Conservation (phyloP, 2,888 invertebrate genomes). For the Acheta domesticus region DNA sequence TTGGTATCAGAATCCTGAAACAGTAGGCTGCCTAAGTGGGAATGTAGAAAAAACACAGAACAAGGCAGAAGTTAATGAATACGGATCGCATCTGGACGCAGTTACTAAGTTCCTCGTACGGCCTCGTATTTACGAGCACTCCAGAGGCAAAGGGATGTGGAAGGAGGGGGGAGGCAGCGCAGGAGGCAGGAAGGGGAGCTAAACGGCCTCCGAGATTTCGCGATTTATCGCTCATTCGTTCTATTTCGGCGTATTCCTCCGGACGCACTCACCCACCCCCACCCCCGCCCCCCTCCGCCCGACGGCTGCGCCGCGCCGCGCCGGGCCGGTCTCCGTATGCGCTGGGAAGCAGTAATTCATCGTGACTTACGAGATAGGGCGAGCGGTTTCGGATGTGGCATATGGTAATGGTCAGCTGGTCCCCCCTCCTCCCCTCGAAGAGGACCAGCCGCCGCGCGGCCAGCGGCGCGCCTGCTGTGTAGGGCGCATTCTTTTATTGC, state of each 20-base stretch:
- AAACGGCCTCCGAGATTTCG: not conserved
- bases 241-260: not conserved
- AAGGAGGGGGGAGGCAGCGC: not conserved
- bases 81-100: no score
- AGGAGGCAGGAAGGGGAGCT: not conserved
- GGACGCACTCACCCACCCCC: not conserved
- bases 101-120: no score
- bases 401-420: not conserved
- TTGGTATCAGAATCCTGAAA: no score
- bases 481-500: constrained; percentile 10
- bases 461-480: not conserved
- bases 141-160: not conserved
- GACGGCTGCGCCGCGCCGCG: no score
- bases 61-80: no score
- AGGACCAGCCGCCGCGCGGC: not conserved
- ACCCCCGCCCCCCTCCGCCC: no score
- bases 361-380: constrained; percentile 18
- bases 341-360: constrained; percentile 1
- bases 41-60: no score
- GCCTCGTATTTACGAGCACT: no score
- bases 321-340: not conserved
- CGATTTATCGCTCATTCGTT: constrained; percentile 18
- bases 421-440: no score
- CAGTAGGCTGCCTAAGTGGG: no score
- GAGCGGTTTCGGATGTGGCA: constrained; percentile 7